Evolutionary conservation across 2,888 invertebrate genomes (phyloP).

Genomic region (Seira sanloemensis): DNA sequence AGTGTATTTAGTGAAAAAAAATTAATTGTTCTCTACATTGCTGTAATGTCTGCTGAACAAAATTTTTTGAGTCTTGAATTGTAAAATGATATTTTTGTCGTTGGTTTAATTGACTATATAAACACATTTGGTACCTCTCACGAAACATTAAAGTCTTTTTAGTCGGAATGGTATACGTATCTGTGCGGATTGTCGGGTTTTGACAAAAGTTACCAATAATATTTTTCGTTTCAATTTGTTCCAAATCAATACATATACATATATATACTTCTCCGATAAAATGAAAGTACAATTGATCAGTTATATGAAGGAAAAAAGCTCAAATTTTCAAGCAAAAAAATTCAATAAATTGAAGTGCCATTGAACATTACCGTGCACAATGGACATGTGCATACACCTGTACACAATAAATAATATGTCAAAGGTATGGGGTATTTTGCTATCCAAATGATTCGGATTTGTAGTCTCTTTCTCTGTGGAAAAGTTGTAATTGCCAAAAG

Average conservation of each 20-base stretch:
- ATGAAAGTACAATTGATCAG: conserved; percentile 7
- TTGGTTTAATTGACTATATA: background rate
- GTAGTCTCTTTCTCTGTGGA: no score
- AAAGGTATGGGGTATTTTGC: background rate
- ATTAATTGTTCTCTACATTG: background rate
- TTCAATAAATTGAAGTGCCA: conserved; percentile 49
- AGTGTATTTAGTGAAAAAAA: background rate
- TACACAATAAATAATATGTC: background rate
- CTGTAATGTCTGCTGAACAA: no score
- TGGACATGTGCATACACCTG: no score
- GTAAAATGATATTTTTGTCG: background rate
- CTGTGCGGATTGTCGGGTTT: background rate
- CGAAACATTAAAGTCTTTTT: conserved; percentile 1
- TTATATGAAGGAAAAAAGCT: conserved; percentile 22
- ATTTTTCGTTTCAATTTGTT: no score
- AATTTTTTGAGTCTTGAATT: no score
- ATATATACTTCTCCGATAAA: conserved; percentile 3
- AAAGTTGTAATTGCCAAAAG: no score
- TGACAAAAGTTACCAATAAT: background rate
- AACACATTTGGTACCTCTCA: conserved; percentile 3
- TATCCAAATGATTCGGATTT: no score
- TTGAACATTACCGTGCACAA: conserved; percentile 37
- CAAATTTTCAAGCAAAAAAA: conserved; percentile 47
- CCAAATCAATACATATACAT: no score
- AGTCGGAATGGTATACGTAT: conserved; percentile 56